Conservation (phyloP, 2,113 vertebrate species). For the Rhombomys opimus region DNA sequence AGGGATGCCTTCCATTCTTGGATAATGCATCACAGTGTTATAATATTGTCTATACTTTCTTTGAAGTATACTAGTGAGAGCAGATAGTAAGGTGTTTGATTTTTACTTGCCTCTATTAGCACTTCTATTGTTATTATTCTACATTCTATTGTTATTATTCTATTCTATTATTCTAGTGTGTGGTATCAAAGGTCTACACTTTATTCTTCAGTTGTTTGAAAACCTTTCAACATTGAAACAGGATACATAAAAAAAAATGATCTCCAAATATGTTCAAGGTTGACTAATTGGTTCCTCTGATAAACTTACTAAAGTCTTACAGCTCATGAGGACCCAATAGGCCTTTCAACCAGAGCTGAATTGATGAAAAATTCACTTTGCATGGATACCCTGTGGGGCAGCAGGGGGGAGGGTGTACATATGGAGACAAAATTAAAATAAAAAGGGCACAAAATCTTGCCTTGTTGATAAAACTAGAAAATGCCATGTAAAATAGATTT, state of each 20-base stretch:
- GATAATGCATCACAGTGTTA: not conserved
- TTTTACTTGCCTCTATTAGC: not conserved
- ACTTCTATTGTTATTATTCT: not conserved
- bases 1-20: not conserved
- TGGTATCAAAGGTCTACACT: not conserved
- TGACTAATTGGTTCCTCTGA: not conserved
- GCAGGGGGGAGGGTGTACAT: not conserved
- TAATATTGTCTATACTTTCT: not conserved
- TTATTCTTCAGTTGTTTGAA: not conserved
- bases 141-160: not conserved
- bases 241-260: not conserved
- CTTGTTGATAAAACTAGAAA: not conserved
- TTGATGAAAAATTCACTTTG: not conserved
- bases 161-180: not conserved
- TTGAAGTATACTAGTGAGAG: not conserved
- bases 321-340: not conserved
- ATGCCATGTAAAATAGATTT: not conserved
- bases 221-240: conserved; percentile 35
- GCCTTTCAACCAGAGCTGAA: not conserved
- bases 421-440: not conserved
- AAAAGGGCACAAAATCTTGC: not conserved
- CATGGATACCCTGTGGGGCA: not conserved
- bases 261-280: not conserved
- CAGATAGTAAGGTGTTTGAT: not conserved
- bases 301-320: not conserved